Percentiles rank a stretch among this genome's conserved stretches.
These are phyloP conservation scores for Gopherus evgoodei DNA, from an alignment of 2,113 vertebrate species.

Conservation along the genomic window DNA sequence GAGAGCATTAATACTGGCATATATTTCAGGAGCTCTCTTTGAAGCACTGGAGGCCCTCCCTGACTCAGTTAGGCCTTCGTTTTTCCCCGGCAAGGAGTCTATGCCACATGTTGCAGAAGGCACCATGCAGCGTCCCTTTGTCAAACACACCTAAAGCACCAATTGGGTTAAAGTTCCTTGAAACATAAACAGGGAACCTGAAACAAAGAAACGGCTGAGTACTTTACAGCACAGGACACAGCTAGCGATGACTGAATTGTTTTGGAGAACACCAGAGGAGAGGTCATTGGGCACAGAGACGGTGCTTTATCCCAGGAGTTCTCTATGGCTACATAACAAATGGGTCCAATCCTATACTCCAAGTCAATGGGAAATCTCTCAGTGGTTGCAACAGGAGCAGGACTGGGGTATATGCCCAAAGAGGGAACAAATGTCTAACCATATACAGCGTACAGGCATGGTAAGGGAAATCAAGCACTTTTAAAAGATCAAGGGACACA, in stretches of 20 bases:
- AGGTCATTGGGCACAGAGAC: neutral
- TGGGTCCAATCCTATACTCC: neutral
- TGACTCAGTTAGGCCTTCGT: neutral
- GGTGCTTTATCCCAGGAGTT: neutral
- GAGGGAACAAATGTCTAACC: neutral
- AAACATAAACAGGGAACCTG: neutral
- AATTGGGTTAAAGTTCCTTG: neutral
- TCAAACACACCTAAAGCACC: neutral
- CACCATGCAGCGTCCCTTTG: neutral
- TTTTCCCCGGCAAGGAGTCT: neutral
- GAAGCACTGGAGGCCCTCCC: neutral
- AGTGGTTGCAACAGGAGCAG: neutral
- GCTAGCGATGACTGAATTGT: neutral
- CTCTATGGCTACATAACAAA: neutral
- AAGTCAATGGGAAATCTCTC: neutral
- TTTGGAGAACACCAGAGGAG: neutral
- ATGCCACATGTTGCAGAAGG: neutral
- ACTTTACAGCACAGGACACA: neutral
- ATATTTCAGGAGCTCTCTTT: neutral
- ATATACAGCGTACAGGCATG: neutral
- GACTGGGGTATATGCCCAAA: neutral
- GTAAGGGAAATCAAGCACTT: neutral
- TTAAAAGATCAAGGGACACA: neutral
- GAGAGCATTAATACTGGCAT: neutral
- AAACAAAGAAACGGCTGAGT: neutral